Percentiles rank a stretch among this genome's conserved stretches.
Conservation (phyloP, 2,113 vertebrate species). For the Blennius ocellaris region DNA sequence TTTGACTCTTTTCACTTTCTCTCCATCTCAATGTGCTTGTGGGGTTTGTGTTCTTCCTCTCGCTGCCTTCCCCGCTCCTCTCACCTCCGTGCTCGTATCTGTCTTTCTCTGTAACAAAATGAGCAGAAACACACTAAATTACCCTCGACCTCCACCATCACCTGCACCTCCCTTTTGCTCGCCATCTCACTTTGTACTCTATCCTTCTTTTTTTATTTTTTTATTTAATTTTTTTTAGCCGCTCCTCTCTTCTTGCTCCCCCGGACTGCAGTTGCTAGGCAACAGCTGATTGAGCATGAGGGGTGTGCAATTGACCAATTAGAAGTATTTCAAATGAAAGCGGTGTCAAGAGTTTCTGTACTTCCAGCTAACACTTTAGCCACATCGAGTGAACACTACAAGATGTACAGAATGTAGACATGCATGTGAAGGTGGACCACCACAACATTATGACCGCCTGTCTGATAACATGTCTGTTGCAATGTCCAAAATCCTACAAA, state of each 20-base stretch:
- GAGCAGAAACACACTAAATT: slow-evolving; percentile 50
- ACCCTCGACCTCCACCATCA: slow-evolving; percentile 40
- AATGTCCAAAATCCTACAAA: too few species aligned
- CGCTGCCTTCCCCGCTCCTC: not conserved
- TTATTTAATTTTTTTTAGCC: too few species aligned
- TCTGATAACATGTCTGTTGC: too few species aligned
- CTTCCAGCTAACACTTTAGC: slow-evolving; percentile 33
- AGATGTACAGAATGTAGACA: not conserved
- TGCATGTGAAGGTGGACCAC: not conserved
- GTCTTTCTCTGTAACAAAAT: slow-evolving; percentile 34
- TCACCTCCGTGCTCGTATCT: slow-evolving; percentile 10
- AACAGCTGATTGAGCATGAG: slow-evolving; percentile 81
- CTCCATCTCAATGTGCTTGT: slow-evolving; percentile 23
- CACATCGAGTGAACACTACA: slow-evolving; percentile 10
- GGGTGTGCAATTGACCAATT: slow-evolving; percentile 82
- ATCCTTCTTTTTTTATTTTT: not conserved
- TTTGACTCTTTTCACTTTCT: slow-evolving; percentile 47
- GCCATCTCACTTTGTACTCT: slow-evolving; percentile 47
- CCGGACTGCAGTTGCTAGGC: slow-evolving; percentile 79
- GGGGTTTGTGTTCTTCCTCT: not conserved
- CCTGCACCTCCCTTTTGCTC: slow-evolving; percentile 45
- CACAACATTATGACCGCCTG: too few species aligned
- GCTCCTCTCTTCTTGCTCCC: slow-evolving; percentile 44
- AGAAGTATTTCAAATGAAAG: slow-evolving; percentile 78
- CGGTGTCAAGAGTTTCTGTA: slow-evolving; percentile 68